phyloP scores from a whole-genome alignment of 2,113 vertebrate genomes.

The Platysteira castanea region DNA sequence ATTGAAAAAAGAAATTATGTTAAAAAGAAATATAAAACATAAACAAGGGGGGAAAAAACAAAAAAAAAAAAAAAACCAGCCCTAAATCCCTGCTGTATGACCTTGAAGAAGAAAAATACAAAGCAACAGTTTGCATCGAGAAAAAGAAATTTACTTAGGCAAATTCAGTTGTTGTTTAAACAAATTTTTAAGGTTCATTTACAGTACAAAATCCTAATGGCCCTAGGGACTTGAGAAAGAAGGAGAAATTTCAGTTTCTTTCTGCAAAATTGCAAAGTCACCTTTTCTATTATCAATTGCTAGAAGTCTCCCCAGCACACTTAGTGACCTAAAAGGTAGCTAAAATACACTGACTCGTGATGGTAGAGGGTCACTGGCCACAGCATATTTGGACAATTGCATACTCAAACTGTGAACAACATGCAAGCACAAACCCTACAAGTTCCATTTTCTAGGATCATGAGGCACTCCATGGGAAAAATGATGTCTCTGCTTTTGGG shows the following conservation, averaged over 20 bases:
- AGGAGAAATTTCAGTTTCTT: slow-evolving; percentile 2
- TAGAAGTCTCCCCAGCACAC: not conserved
- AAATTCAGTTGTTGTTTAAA: slow-evolving; percentile 1
- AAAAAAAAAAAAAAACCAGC: not conserved
- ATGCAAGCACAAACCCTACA: fast-evolving
- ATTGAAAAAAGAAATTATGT: not conserved
- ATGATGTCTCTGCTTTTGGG: not conserved
- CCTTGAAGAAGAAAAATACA: not conserved
- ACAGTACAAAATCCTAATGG: not conserved
- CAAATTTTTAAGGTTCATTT: slow-evolving; percentile 29
- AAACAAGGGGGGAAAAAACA: not conserved
- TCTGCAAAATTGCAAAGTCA: not conserved
- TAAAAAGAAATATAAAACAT: not conserved
- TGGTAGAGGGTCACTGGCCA: not conserved
- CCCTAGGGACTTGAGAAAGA: not conserved
- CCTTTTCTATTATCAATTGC: not conserved
- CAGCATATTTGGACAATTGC: not conserved
- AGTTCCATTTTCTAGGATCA: not conserved
- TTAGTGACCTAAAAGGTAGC: not conserved
- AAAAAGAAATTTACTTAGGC: not conserved
- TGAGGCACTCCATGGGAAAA: not conserved
- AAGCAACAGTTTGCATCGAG: not conserved
- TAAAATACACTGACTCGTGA: not conserved
- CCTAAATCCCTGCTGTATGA: not conserved
- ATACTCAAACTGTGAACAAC: not conserved